Percentiles rank a stretch among this genome's conserved stretches.
These are phyloP conservation scores for Eupsilia transversa DNA, from an alignment of 2,888 invertebrate genomes.

Conservation along the genomic window DNA sequence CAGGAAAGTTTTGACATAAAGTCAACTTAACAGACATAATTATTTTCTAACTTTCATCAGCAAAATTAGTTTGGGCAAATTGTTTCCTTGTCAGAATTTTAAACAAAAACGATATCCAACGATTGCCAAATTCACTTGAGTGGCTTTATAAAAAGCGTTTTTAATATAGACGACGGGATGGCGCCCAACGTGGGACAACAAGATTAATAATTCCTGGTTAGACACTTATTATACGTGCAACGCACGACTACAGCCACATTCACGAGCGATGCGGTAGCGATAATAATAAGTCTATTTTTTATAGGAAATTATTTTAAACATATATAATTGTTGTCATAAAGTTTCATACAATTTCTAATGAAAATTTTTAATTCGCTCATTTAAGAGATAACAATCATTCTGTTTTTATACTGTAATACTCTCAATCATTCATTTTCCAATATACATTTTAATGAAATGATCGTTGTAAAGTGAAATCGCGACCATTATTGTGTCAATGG, in stretches of 20 bases:
- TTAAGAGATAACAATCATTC: not conserved
- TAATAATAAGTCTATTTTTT: conserved; percentile 9
- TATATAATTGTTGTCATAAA: not conserved
- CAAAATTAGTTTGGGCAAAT: conserved; percentile 13
- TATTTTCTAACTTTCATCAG: conserved; percentile 31
- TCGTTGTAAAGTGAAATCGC: conserved; percentile 50
- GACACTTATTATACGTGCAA: conserved; percentile 73
- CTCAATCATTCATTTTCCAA: not conserved
- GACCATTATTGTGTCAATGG: conserved; percentile 58
- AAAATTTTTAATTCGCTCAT: not conserved
- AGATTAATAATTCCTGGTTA: conserved; percentile 76
- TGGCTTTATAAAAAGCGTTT: conserved; percentile 64
- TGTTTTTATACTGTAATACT: not conserved
- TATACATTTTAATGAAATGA: conserved; percentile 29
- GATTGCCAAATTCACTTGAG: conserved; percentile 40
- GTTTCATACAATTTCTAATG: not conserved
- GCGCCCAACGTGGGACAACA: conserved; percentile 79
- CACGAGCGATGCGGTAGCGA: conserved; percentile 60
- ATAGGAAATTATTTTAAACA: not conserved
- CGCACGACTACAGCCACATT: conserved; percentile 57
- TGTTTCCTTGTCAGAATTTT: conserved; percentile 9
- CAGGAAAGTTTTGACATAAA: conserved; percentile 47
- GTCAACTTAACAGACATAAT: conserved; percentile 36
- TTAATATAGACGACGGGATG: conserved; percentile 71
- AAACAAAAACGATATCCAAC: conserved; percentile 1